Percentiles rank a stretch among this genome's conserved stretches.
Evolutionary conservation across 2,113 vertebrate genomes (phyloP).

Genomic region (Cryptoleucopteryx plumbea): DNA sequence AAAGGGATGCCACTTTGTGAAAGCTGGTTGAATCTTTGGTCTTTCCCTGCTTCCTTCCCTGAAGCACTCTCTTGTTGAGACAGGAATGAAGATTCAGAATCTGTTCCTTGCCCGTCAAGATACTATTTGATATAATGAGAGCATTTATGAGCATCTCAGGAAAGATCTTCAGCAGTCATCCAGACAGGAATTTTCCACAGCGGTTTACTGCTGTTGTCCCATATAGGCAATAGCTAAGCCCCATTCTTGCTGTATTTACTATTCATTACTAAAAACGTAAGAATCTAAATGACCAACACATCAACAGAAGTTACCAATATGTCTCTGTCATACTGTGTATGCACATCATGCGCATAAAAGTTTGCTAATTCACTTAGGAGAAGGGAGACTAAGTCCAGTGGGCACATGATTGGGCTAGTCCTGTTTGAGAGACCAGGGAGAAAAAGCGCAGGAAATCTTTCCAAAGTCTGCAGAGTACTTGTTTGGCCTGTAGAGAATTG

Average conservation of each 20-base stretch:
- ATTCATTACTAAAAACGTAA: neutral
- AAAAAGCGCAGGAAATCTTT: neutral
- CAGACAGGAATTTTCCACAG: neutral
- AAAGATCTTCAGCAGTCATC: neutral
- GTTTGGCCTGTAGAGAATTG: neutral
- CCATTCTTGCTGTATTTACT: neutral
- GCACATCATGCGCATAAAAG: neutral
- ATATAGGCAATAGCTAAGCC: neutral
- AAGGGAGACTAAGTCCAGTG: neutral
- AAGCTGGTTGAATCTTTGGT: neutral
- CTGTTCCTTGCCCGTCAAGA: neutral
- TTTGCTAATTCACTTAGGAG: neutral
- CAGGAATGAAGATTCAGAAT: conserved; percentile 38
- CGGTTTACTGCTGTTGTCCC: neutral
- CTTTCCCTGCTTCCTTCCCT: conserved; percentile 12
- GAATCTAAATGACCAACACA: neutral
- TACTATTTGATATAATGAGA: neutral
- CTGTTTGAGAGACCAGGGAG: neutral
- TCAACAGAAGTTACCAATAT: neutral
- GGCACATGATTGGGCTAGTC: neutral
- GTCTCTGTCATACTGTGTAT: neutral
- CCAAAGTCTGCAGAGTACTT: neutral
- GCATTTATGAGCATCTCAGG: neutral
- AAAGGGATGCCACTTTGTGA: neutral
- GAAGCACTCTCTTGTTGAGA: neutral